These are phyloP conservation scores for Caenorhabditis uteleia DNA, from an alignment of 2,888 invertebrate species.

Conservation along the genomic window DNA sequence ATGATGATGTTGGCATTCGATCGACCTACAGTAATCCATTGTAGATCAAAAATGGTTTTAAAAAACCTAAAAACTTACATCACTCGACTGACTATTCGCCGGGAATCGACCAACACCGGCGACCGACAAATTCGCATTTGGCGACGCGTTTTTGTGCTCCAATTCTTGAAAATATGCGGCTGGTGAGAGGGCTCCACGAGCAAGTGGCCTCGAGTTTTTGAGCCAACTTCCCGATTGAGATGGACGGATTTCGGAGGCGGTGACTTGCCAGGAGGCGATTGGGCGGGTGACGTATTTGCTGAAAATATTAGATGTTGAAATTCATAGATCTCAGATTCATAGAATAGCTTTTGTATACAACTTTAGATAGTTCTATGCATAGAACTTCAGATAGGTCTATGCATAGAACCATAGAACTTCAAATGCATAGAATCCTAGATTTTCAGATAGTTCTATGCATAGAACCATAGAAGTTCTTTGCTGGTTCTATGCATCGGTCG, in stretches of 20 bases:
- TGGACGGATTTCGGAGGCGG: conserved; percentile 25
- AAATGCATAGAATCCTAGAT: too few species aligned
- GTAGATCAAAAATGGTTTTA: neutral
- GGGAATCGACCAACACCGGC: neutral
- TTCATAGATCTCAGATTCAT: too few species aligned
- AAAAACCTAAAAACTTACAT: neutral
- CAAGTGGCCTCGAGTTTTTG: conserved; percentile 25
- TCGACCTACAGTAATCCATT: neutral
- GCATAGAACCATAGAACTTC: too few species aligned
- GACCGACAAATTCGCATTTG: conserved; percentile 9
- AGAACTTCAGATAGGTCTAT: too few species aligned
- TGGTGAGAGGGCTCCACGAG: conserved; percentile 34
- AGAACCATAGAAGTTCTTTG: too few species aligned
- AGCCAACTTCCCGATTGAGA: conserved; percentile 32
- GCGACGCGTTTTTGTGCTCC: conserved; percentile 18
- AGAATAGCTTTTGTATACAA: too few species aligned
- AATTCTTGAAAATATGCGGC: conserved; percentile 35
- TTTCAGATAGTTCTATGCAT: too few species aligned
- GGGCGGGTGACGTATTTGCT: conserved; percentile 12
- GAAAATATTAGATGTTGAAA: too few species aligned
- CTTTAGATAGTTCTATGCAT: too few species aligned
- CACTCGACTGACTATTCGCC: neutral
- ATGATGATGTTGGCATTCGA: conserved; percentile 1
- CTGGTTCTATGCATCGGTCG: too few species aligned
- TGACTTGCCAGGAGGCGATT: conserved; percentile 28